Conservation (phyloP, 2,888 invertebrate genomes). For the Ectemnius continuus region DNA sequence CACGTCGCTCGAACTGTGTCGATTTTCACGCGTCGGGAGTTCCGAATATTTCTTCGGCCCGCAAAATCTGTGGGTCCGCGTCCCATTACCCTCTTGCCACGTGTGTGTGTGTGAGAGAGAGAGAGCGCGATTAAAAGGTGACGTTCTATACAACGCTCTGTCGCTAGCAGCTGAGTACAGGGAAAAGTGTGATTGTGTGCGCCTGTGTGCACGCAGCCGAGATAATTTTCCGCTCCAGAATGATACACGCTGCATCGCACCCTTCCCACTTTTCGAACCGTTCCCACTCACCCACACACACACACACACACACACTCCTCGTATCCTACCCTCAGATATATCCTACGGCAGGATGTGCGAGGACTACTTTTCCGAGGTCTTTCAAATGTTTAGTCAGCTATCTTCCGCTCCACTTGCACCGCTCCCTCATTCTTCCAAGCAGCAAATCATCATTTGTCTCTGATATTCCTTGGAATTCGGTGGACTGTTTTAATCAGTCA, state of each 20-base stretch:
- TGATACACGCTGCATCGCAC: slow-evolving; percentile 16
- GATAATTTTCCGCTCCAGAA: slow-evolving; percentile 38
- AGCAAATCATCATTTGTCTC: too few species aligned
- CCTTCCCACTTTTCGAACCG: slow-evolving; percentile 23
- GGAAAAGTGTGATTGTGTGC: not conserved
- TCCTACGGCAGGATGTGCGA: not conserved
- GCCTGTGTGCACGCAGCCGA: slow-evolving; percentile 6
- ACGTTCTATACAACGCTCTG: too few species aligned
- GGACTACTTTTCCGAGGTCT: not conserved
- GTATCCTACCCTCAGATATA: not conserved
- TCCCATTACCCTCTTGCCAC: not conserved
- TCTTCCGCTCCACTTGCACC: not conserved
- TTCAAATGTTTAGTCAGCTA: slow-evolving; percentile 3
- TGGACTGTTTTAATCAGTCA: too few species aligned
- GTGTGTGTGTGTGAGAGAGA: too few species aligned
- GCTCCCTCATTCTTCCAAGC: too few species aligned
- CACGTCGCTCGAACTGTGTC: too few species aligned
- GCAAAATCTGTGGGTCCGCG: not conserved
- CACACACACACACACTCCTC: not conserved
- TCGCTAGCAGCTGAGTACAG: slow-evolving; percentile 11
- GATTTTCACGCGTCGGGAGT: too few species aligned
- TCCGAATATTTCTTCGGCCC: not conserved
- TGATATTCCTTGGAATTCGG: too few species aligned
- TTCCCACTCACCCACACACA: slow-evolving; percentile 5
- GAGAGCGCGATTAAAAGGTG: too few species aligned